Percentiles rank a stretch among this genome's conserved stretches.
Evolutionary conservation across 1,140 invertebrate genomes (phyloP).

Genomic region (Pseudomyrmex sp.): DNA sequence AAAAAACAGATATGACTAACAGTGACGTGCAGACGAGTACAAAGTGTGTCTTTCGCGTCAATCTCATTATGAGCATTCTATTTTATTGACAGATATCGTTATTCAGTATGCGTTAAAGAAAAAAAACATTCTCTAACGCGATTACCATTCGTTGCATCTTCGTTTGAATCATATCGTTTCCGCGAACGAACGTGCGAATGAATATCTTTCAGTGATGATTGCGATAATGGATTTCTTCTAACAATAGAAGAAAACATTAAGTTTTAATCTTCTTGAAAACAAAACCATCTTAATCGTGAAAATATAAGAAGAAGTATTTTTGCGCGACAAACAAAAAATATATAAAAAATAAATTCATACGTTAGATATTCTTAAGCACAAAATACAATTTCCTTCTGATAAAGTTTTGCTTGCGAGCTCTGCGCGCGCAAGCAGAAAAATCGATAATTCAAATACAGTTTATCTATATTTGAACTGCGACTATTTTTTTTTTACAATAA

Average conservation of each 20-base stretch:
- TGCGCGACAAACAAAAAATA: too few relatives aligned
- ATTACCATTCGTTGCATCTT: background rate
- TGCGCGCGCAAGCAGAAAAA: too few relatives aligned
- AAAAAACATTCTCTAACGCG: background rate
- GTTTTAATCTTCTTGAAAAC: too few relatives aligned
- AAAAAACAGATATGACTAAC: conserved; percentile 23
- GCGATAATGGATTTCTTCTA: background rate
- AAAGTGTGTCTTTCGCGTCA: background rate
- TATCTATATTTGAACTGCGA: conserved; percentile 10
- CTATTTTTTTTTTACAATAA: background rate
- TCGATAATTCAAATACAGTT: background rate
- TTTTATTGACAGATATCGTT: conserved; percentile 5
- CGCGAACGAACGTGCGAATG: background rate
- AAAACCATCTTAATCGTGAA: too few relatives aligned
- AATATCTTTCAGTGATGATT: background rate
- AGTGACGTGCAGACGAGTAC: background rate
- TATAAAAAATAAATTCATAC: too few relatives aligned
- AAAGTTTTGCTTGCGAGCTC: too few relatives aligned
- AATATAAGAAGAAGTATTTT: too few relatives aligned
- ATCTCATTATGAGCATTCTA: background rate
- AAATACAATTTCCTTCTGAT: background rate
- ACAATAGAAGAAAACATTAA: too few relatives aligned
- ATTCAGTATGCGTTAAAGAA: conserved; percentile 7
- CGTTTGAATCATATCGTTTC: background rate
- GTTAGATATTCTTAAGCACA: too few relatives aligned